Base-by-base conservation (phyloP, 2,797 vertebrate genomes). In the Anguilla pacifica region DNA sequence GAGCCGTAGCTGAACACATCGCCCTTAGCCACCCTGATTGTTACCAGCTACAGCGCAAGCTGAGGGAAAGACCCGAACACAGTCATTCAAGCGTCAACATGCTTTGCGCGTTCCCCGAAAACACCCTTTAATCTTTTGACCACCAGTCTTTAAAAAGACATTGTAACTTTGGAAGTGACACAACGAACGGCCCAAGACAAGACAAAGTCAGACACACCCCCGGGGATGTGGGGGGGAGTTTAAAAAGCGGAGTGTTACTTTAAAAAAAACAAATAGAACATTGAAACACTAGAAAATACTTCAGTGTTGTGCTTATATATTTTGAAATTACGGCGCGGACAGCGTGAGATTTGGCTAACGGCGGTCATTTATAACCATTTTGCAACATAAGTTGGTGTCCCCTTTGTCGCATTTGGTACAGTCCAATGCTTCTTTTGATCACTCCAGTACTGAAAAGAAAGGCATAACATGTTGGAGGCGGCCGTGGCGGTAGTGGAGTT, bases 391-490 rank as follows among this genome's bases (percentile, higher is more conserved):
- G 72, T 46, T 39, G 74, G 70, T 46, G 77, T 55, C 93, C 90
- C 90, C 25, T 0, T 0, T 74, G 74, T 25, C 0, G 17, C 0
- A 6, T 0, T 91, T 96, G 96, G 96, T 96, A 93, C 94, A 79
- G 79, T 57, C 96, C 95, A 90, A 92, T 93, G 94, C 93, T 89
- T 92, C 93, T 95, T 94, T 95, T 95, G 93, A 91, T 93, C 82
- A 90, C 91, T 87, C 55, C 93, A 55, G 91, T 84, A 90, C 86
- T 87, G 51, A 85, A 90, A 89, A 83, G 85, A 2, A 91, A 92
- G 91, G 70, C 95, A 95, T 93, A 96, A 95, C 93, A 95, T 93
- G 95, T 92, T 94, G 93, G 92, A 94, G 92, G 90, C 74, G 61
- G 83, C 1, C 43, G 64, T 2, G 86, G 85, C 86, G 77, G 72